Conservation (phyloP, 2,797 vertebrate genomes). For the Tangara arthus region DNA sequence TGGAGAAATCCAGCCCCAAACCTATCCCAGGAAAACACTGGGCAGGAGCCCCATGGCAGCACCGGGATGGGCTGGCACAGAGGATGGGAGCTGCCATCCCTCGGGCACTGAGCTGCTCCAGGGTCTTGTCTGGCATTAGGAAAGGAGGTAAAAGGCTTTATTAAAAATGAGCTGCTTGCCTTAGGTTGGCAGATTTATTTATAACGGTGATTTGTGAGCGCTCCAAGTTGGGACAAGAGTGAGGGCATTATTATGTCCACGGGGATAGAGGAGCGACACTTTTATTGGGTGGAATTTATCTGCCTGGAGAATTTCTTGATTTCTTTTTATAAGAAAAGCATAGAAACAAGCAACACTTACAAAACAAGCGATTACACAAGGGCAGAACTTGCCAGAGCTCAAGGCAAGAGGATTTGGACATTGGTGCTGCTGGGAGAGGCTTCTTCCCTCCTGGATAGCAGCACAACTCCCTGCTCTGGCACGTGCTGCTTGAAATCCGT, state of each 20-base stretch:
- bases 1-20: neutral
- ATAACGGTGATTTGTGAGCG: neutral
- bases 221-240: constrained; percentile 10
- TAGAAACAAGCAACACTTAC: neutral
- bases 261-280: neutral
- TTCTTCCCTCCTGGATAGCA: neutral
- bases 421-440: neutral
- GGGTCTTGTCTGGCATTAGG: neutral
- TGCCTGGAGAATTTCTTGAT: neutral
- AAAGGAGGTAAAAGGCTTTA: constrained; percentile 57
- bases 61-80: rapidly evolving
- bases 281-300: constrained; percentile 51
- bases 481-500: neutral
- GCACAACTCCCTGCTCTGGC: neutral
- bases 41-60: neutral
- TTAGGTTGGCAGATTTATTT: neutral
- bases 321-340: neutral
- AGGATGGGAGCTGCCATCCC: neutral
- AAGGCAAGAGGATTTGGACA: neutral
- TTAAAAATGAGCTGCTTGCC: neutral
- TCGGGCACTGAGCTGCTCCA: rapidly evolving
- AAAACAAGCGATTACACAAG: neutral
- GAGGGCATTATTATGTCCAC: neutral
- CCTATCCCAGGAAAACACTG: rapidly evolving
- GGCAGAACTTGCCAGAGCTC: neutral